Base-by-base conservation (phyloP, 2,113 vertebrate genomes). In the Mugil cephalus region DNA sequence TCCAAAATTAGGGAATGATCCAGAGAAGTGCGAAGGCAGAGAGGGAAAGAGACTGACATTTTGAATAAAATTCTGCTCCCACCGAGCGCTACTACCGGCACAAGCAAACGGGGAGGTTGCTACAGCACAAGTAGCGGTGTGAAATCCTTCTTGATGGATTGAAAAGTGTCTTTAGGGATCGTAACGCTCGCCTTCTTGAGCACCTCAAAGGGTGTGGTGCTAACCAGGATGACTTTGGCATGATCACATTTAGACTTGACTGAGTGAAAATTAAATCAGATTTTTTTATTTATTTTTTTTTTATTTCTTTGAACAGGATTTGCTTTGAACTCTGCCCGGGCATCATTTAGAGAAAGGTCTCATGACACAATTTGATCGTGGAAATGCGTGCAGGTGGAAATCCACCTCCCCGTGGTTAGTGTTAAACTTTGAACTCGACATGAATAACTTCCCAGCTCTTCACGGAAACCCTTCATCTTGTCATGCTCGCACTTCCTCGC, bases 121-220 rank as follows among this genome's bases (percentile, higher is more conserved):
- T 30, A 53, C 62, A 62, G 76, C 69, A 78, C 63, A 43, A 84
- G 76, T n/a, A n/a, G n/a, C 51, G 76, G 77, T 87, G 88, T 91
- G 90, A 91, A 91, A 91, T 90, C 82, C 84, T 67, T 81, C 84
- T 80, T 87, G 84, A 90, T 89, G 87, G 85, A 81, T 76, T 83
- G 84, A 84, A 87, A 89, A 86, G 89, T 82, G 88, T 85, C 83
- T 86, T 91, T 73, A 70, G 77, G 73, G 83, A 84, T 68, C 70
- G 79, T n/a, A 55, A 77, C 56, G 62, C 74, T 79, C n/a, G 36
- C 69, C 80, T 80, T 74, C 82, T 85, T 64, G 65, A 69, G 74
- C 64, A 73, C 80, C 75, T 84, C 72, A 86, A 79, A 90, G 85
- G 81, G 77, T 70, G 80, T 83, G 86, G 86, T 39, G 73, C 79